Evolutionary conservation across 2,113 vertebrate species (phyloP).

Genomic region (Pimephales promelas): DNA sequence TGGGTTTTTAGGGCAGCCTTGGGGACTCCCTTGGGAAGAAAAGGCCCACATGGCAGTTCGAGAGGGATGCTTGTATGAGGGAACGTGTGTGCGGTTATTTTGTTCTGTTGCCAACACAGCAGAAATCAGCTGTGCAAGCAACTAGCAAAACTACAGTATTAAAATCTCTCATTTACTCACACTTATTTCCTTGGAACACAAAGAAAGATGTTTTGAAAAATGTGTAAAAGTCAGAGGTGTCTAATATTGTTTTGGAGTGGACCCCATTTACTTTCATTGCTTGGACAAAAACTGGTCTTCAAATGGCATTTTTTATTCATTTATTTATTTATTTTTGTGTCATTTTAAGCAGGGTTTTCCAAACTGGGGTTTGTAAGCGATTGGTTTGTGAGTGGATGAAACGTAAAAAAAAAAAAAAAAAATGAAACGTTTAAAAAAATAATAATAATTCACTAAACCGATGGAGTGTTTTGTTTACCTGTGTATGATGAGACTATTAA

Average conservation of each 20-base stretch:
- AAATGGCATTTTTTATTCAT: neutral
- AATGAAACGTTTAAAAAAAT: too few species aligned
- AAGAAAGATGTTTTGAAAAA: neutral
- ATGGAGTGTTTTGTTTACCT: too few species aligned
- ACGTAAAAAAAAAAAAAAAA: too few species aligned
- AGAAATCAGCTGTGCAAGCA: neutral
- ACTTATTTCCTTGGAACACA: neutral
- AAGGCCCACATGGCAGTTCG: neutral
- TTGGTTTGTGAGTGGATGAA: too few species aligned
- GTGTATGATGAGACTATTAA: too few species aligned
- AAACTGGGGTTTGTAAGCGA: neutral
- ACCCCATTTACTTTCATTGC: neutral
- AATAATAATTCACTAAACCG: too few species aligned
- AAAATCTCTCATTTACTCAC: neutral
- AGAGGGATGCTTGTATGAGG: neutral
- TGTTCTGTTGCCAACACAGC: neutral
- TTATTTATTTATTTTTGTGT: neutral
- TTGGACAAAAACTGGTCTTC: neutral
- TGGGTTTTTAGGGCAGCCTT: constrained; percentile 33
- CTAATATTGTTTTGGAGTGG: neutral
- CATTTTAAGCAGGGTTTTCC: neutral
- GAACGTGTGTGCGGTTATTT: neutral
- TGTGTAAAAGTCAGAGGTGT: too few species aligned
- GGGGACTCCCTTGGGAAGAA: constrained; percentile 20
- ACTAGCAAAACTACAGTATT: neutral